Evolutionary conservation across 2,888 invertebrate genomes (phyloP).

Genomic region (Balanococcus diminutus): DNA sequence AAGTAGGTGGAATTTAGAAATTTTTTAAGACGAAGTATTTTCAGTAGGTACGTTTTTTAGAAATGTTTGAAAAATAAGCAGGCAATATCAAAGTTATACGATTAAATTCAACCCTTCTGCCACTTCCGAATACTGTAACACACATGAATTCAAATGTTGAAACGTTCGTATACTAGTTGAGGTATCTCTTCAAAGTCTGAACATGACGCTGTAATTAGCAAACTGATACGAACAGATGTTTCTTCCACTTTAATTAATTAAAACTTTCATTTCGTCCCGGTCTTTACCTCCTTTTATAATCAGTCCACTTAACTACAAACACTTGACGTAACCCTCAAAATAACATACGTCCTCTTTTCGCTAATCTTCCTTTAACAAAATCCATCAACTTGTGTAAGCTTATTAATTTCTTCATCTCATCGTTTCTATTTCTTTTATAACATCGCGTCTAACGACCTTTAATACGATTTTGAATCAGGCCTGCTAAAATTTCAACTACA

Average conservation of each 20-base stretch:
- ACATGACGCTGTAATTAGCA: constrained; percentile 55
- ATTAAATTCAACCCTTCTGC: neutral
- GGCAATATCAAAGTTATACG: neutral
- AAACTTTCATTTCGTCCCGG: constrained; percentile 51
- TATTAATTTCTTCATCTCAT: constrained; percentile 38
- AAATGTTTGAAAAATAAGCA: neutral
- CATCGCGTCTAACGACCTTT: neutral
- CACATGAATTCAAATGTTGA: constrained; percentile 10
- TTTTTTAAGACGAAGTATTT: no score
- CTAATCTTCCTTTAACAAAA: constrained; percentile 32
- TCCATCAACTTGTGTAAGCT: constrained; percentile 39
- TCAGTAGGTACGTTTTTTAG: no score
- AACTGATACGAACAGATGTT: constrained; percentile 55
- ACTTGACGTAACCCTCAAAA: constrained; percentile 41
- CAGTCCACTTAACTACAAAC: constrained; percentile 46
- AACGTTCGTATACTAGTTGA: constrained; percentile 34
- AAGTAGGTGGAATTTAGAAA: no score
- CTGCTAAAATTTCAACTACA: neutral
- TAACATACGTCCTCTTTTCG: constrained; percentile 16
- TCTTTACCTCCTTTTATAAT: constrained; percentile 43
- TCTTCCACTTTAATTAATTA: constrained; percentile 54
- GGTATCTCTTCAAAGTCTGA: constrained; percentile 51
- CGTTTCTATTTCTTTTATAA: neutral
- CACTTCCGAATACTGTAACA: neutral
- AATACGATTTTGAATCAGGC: neutral